These are phyloP conservation scores for Venustaconcha ellipsiformis DNA, from an alignment of 1,140 invertebrate species.

Conservation along the genomic window DNA sequence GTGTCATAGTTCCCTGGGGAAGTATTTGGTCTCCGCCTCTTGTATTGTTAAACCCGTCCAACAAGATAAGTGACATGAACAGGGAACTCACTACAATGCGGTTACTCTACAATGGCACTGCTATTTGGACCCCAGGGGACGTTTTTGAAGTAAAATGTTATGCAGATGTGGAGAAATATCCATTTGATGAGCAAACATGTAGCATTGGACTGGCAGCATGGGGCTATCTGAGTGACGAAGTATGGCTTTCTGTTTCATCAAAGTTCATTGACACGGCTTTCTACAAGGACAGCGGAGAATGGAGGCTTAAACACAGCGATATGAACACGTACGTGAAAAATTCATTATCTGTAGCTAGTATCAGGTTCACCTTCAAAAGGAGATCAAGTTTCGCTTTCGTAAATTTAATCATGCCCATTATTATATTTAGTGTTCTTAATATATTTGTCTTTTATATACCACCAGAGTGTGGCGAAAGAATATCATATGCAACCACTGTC, in stretches of 20 bases:
- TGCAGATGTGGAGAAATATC: conserved; percentile 16
- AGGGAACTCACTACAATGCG: background rate
- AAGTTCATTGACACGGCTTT: background rate
- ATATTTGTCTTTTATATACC: conserved; percentile 10
- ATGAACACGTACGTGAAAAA: conserved; percentile 5
- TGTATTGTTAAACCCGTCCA: conserved; percentile 11
- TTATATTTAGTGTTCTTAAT: conserved; percentile 9
- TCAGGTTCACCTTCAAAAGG: background rate
- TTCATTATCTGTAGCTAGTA: background rate
- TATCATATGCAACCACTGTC: conserved; percentile 17
- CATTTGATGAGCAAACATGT: conserved; percentile 17
- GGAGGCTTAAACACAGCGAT: conserved; percentile 5
- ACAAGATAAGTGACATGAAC: conserved; percentile 10
- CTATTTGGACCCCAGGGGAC: conserved; percentile 20
- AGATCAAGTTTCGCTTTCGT: conserved; percentile 5
- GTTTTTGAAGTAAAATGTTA: conserved; percentile 16
- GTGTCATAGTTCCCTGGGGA: background rate
- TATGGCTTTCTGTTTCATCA: background rate
- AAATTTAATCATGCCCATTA: conserved; percentile 11
- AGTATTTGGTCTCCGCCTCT: conserved; percentile 11
- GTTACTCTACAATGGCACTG: conserved; percentile 14
- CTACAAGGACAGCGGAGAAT: conserved; percentile 19
- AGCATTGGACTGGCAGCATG: conserved; percentile 7
- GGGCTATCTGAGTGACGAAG: background rate
- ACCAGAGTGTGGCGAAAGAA: conserved; percentile 13